Conservation (phyloP, 2,113 vertebrate species). For the Urocynchramus pylzowi region DNA sequence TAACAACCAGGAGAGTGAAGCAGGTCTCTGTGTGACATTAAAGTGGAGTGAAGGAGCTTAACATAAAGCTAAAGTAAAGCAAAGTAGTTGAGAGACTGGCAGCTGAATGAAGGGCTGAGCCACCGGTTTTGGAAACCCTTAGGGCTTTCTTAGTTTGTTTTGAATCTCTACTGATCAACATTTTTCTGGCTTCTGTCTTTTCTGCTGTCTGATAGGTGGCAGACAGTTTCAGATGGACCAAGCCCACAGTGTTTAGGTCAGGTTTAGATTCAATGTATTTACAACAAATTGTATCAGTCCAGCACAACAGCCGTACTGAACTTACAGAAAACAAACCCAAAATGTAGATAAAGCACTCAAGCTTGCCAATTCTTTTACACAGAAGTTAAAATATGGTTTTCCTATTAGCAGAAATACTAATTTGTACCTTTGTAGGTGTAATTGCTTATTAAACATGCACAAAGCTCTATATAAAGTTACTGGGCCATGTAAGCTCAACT, state of each 20-base stretch:
- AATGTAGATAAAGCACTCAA: neutral
- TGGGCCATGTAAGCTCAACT: neutral
- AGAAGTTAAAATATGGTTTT: neutral
- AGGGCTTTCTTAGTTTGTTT: neutral
- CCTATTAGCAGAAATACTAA: neutral
- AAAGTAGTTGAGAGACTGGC: neutral
- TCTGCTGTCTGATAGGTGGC: neutral
- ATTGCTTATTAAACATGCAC: neutral
- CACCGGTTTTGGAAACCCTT: neutral
- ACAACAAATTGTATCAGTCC: neutral
- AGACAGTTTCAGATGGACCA: neutral
- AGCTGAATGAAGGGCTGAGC: neutral
- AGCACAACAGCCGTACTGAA: neutral
- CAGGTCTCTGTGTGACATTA: neutral
- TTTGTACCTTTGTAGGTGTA: neutral
- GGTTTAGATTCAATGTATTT: neutral
- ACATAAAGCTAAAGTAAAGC: neutral
- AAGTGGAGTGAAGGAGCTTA: neutral
- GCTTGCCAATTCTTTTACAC: neutral
- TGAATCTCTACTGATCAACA: neutral
- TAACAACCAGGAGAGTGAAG: neutral
- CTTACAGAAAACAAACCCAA: neutral
- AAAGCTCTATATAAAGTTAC: neutral
- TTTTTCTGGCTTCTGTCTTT: neutral
- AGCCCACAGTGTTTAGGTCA: neutral